phyloP scores from a whole-genome alignment of 2,888 invertebrate genomes.

The Cosmia pyralina region DNA sequence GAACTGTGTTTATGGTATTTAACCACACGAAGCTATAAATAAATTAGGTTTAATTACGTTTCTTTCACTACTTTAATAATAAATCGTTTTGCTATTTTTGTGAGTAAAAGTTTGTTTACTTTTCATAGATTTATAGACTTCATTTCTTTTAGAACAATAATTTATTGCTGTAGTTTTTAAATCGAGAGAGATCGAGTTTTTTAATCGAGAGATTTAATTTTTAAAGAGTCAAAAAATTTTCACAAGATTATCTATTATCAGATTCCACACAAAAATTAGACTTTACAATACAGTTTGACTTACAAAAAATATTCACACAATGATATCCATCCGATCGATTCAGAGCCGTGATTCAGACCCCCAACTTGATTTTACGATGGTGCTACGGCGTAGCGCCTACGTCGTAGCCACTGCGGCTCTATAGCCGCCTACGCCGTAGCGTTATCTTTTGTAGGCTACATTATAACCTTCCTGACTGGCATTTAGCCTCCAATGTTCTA shows the following conservation, averaged over 20 bases:
- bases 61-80: conserved; percentile 33
- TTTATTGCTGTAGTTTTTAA: conserved; percentile 4
- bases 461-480: conserved; percentile 36
- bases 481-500: conserved; percentile 43
- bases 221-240: background rate
- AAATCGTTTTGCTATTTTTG: conserved; percentile 29
- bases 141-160: background rate
- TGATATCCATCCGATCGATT: conserved; percentile 20
- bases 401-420: conserved; percentile 50
- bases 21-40: conserved; percentile 39
- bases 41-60: conserved; percentile 40
- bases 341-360: conserved; percentile 34
- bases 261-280: too few species aligned
- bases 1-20: conserved; percentile 16
- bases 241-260: background rate
- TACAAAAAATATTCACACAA: conserved; percentile 4
- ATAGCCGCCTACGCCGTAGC: conserved; percentile 66
- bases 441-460: conserved; percentile 28
- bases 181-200: too few species aligned
- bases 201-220: background rate
- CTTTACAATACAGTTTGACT: background rate
- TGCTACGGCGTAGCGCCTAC: conserved; percentile 65
- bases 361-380: conserved; percentile 19
- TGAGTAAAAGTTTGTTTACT: background rate
- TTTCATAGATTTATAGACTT: conserved; percentile 16